phyloP scores from a whole-genome alignment of 2,888 invertebrate species.

The Volucella bombylans region DNA sequence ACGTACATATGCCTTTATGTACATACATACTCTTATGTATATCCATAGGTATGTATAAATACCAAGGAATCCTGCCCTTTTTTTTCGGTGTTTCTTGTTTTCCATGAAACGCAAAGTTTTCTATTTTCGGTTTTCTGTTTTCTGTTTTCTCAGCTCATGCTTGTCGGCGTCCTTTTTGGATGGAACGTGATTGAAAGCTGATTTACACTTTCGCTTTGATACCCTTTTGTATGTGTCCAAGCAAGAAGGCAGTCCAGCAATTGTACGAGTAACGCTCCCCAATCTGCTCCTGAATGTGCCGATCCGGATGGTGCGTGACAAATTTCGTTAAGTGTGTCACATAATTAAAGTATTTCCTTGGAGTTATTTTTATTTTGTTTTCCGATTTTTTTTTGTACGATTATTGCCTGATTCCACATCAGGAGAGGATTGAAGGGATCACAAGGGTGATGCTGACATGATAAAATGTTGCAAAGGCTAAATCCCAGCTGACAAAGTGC shows the following conservation, averaged over 20 bases:
- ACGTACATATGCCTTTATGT: not conserved
- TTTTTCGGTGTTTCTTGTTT: slow-evolving; percentile 27
- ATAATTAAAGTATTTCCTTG: slow-evolving; percentile 58
- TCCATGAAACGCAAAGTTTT: slow-evolving; percentile 13
- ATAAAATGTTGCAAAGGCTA: slow-evolving; percentile 45
- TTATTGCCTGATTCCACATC: slow-evolving; percentile 1
- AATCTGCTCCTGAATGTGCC: slow-evolving; percentile 20
- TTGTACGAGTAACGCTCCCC: slow-evolving; percentile 3
- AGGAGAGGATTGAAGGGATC: slow-evolving; percentile 7
- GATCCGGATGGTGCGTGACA: slow-evolving; percentile 58
- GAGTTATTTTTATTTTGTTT: slow-evolving; percentile 22
- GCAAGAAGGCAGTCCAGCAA: not conserved
- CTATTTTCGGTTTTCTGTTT: not conserved
- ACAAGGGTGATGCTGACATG: slow-evolving; percentile 49
- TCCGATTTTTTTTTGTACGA: slow-evolving; percentile 32
- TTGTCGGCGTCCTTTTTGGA: slow-evolving; percentile 20
- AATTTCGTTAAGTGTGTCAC: slow-evolving; percentile 62
- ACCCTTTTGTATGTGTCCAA: slow-evolving; percentile 20
- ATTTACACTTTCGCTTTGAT: slow-evolving; percentile 64
- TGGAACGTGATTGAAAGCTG: slow-evolving; percentile 60
- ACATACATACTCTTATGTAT: not conserved
- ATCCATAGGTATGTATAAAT: not conserved
- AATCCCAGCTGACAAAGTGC: slow-evolving; percentile 59
- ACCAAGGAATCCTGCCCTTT: not conserved
- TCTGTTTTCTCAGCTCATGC: no score